Evolutionary conservation across 2,797 vertebrate genomes (phyloP), one percentile per base, ranked within the genome.

Genomic region (Eulemur rubriventer): DNA sequence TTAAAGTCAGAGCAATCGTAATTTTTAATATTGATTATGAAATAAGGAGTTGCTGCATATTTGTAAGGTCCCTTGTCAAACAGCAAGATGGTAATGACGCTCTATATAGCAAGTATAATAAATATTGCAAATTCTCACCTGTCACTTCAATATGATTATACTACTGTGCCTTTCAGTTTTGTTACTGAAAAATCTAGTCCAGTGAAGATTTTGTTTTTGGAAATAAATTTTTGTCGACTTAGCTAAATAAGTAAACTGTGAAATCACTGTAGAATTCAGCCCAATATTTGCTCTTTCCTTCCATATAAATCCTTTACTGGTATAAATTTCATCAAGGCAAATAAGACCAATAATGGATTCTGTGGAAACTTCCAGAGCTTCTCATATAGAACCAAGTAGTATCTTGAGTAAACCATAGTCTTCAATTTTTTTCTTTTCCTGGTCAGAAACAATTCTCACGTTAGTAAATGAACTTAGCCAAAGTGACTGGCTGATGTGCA

Each of bases 1-100:
- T 95, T 98, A 94, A 97, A 96, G 88, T 0, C 38, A 93, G 33
- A 10, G 26, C 0, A 75, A 28, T 38, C 76, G 0, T 63, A 63
- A 70, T 46, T 57, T 92, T 89, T 72, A 67, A 7, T 43, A 73
- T 55, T 93, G 70, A 67, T 92, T 50, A 84, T 50, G 26, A 87
- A 90, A 57, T 67, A 61, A 84, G 10, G n/a, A 16, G 78, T 75
- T 52, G 2, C 14, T 76, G 2, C 91, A 28, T 67, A 72, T 50
- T 67, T 94, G 4, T 52, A 83, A 80, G 5, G 0, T 57, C 48
- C 12, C 13, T 83, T 63, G 0, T 83, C 75, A 81, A 92, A 73
- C 7, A 91, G 9, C 26, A 88, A 87, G 8, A 16, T 41, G 2
- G 6, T 75, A n/a, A 26, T 57, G 70, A 86, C 38, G 41, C 1